Conservation (phyloP, 2,797 vertebrate species). For the Falco peregrinus region DNA sequence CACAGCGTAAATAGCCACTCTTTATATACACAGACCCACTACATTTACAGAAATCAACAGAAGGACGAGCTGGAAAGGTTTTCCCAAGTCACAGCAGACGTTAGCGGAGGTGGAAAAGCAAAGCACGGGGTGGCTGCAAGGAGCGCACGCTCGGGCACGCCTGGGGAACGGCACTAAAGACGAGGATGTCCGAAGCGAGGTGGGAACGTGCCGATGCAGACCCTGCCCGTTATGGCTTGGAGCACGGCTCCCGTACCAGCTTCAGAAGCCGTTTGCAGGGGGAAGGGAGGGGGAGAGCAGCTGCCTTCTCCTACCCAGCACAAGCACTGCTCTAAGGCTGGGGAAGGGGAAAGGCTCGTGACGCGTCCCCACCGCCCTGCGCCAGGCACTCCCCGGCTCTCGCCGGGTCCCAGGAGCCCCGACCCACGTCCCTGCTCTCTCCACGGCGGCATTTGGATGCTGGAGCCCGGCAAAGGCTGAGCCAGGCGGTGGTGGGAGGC, state of each 20-base stretch:
- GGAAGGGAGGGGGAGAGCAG: background rate
- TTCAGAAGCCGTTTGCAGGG: background rate
- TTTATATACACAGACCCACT: slow-evolving; percentile 24
- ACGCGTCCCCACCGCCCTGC: accelerated
- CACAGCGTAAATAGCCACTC: background rate
- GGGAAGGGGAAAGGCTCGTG: accelerated
- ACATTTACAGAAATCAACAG: background rate
- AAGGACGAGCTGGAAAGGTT: background rate
- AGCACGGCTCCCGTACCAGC: background rate
- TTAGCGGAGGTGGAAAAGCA: background rate
- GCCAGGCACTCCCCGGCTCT: background rate
- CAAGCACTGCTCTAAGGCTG: background rate
- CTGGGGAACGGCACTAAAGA: background rate
- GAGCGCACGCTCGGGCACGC: background rate
- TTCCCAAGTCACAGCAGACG: background rate
- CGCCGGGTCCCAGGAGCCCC: background rate
- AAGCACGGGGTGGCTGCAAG: accelerated
- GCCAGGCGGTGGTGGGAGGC: background rate
- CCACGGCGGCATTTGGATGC: accelerated
- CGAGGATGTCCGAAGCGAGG: background rate
- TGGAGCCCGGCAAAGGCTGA: background rate
- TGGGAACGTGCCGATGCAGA: accelerated
- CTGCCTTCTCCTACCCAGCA: background rate
- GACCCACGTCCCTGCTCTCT: background rate
- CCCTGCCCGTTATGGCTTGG: background rate